Evolutionary conservation across 2,113 vertebrate genomes (phyloP).

Genomic region (Lepidothrix coronata): DNA sequence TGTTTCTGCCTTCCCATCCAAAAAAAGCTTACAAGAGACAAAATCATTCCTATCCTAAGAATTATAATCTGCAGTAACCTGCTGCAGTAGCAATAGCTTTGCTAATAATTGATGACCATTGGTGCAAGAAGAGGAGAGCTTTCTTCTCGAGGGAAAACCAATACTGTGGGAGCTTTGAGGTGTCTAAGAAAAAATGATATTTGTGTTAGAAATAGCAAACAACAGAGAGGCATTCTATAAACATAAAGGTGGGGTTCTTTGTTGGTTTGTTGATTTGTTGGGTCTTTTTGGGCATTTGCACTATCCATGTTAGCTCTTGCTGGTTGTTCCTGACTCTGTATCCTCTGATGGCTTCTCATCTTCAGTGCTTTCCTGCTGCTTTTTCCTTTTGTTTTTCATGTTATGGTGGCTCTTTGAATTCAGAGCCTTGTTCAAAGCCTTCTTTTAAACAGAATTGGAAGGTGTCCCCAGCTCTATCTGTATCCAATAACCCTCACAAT

Average conservation of each 20-base stretch:
- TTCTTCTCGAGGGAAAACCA: neutral
- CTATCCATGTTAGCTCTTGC: neutral
- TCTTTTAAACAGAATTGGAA: neutral
- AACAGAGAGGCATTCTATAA: neutral
- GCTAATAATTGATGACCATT: neutral
- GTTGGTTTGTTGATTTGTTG: neutral
- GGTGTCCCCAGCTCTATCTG: neutral
- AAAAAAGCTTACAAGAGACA: neutral
- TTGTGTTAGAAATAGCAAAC: neutral
- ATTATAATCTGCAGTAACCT: neutral
- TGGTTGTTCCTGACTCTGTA: neutral
- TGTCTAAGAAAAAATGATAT: neutral
- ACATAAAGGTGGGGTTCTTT: neutral
- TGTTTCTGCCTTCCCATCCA: neutral
- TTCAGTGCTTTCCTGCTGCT: neutral
- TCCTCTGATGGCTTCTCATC: neutral
- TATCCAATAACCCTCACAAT: neutral
- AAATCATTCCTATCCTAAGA: neutral
- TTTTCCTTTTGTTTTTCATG: neutral
- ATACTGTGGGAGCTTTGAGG: neutral
- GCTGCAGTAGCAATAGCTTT: neutral
- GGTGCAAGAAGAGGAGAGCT: neutral
- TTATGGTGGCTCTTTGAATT: neutral
- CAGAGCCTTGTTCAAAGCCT: neutral
- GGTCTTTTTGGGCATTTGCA: neutral